Base-by-base conservation (phyloP, 2,888 invertebrate genomes). In the Himalopsyche japonica region DNA sequence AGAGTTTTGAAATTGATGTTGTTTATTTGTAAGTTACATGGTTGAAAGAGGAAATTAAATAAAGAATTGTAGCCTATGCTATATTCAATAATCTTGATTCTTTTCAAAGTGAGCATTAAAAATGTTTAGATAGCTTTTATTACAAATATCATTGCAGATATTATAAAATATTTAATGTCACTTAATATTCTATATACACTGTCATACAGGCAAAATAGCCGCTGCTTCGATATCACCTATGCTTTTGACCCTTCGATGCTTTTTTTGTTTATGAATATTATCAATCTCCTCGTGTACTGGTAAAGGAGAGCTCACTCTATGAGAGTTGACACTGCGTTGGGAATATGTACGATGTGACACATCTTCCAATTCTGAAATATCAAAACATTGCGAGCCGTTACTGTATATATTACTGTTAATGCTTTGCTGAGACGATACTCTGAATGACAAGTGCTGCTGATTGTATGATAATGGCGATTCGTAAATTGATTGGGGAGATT, bases 211-310 rank as follows among this genome's bases (percentile, higher is more conserved):
- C 43, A 91, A 90, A 24, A 91, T 90, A 49, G 91, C 90, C 77
- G 91, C 89, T 20, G 93, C 93, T 89, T 95, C 95, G 88, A 95
- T 95, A 89, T 96, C 95, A 3, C 95, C 95, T 87, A 95, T 95
- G 88, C 95, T 95, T 88, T 95, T 95, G 48, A 95, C 95, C 18
- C 95, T 92, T 24, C 95, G 91, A 88, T 95, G 95, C 79, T 94
- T 91, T 87, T 93, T 93, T 87, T 93, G 92, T 87, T 91, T 92
- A 37, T 92, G 88, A 6, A 89, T 88, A 18, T 91, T 90, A 80
- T 93, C 92, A 80, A 92, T 92, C 30, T 90, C 89, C 0, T 92
- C 90, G 88, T 92, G 91, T 0, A 91, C 91, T 30, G 92, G 92
- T 4, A 92, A 88, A 0, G 92, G 92, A 0, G 92, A 92, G 88